Evolutionary conservation across 92 coral and sea anemone genomes (phyloP).

Genomic region (Actinostola sp.): DNA sequence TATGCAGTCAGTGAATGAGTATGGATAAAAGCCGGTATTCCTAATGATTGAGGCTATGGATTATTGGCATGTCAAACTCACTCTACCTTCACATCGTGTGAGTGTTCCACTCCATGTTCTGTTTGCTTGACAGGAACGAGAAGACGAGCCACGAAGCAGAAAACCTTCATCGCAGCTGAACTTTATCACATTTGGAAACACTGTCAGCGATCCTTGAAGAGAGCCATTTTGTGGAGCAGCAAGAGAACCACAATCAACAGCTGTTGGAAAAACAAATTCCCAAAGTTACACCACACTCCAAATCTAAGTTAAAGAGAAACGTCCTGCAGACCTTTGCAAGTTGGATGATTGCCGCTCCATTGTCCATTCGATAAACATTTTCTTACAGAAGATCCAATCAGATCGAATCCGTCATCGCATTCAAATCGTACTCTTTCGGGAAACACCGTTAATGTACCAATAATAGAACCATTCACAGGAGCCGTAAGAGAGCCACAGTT

Average conservation of each 20-base stretch:
- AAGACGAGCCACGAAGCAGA: conserved; percentile 38
- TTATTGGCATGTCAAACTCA: no score
- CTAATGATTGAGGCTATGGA: no score
- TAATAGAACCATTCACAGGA: conserved; percentile 47
- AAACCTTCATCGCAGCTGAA: conserved; percentile 61
- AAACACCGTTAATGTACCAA: conserved; percentile 36
- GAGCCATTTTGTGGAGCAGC: conserved; percentile 45
- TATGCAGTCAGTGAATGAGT: not conserved
- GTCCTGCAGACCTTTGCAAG: conserved; percentile 50
- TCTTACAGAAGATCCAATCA: conserved; percentile 44
- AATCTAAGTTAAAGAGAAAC: no score
- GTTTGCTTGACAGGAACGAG: conserved; percentile 47
- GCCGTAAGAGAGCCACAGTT: conserved; percentile 46
- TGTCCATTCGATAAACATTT: no score
- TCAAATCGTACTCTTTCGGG: conserved; percentile 49
- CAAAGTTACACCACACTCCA: conserved; percentile 25
- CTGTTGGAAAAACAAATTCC: not conserved
- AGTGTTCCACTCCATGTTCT: conserved; percentile 54
- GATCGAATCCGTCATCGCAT: conserved; percentile 68
- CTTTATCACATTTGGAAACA: conserved; percentile 46
- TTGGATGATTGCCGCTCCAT: not conserved
- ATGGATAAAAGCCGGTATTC: no score
- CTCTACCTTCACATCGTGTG: not conserved
- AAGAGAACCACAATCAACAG: conserved; percentile 21
- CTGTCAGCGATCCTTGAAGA: conserved; percentile 20